Evolutionary conservation across 2,888 invertebrate genomes (phyloP).

Genomic region (Peribatodes rhomboidaria): DNA sequence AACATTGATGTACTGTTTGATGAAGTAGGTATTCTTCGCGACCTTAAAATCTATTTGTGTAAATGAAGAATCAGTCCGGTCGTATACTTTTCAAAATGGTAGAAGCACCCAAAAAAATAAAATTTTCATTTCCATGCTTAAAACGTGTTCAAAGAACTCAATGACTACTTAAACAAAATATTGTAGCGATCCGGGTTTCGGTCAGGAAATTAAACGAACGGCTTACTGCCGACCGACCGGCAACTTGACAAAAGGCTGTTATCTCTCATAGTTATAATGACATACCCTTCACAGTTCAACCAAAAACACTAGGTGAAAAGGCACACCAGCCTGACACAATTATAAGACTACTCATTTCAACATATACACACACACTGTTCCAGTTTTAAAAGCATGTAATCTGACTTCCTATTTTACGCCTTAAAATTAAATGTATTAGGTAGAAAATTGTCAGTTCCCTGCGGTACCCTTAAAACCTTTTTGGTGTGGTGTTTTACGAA

Average conservation of each 20-base stretch:
- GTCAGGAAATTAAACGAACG: conserved; percentile 84
- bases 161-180: conserved; percentile 84
- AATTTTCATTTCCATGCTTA: conserved; percentile 77
- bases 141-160: conserved; percentile 80
- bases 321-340: conserved; percentile 69
- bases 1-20: not conserved
- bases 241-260: conserved; percentile 70
- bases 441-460: conserved; percentile 60
- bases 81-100: conserved; percentile 22
- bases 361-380: conserved; percentile 66
- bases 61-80: not conserved
- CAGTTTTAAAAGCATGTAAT: conserved; percentile 66
- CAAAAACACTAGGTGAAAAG: conserved; percentile 70
- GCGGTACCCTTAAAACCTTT: conserved; percentile 73
- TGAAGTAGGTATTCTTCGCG: too few relatives aligned
- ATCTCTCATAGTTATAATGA: conserved; percentile 79
- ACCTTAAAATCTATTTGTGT: not conserved
- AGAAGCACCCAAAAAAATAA: conserved; percentile 52
- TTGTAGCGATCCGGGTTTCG: conserved; percentile 75
- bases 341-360: conserved; percentile 70
- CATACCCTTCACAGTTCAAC: conserved; percentile 65
- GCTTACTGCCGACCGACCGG: conserved; percentile 69
- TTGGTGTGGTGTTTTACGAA: conserved; percentile 75
- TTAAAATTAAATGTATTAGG: conserved; percentile 66
- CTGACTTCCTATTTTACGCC: conserved; percentile 65